Evolutionary conservation across 1,140 invertebrate genomes (phyloP).

Genomic region (Tribolium castaneum): DNA sequence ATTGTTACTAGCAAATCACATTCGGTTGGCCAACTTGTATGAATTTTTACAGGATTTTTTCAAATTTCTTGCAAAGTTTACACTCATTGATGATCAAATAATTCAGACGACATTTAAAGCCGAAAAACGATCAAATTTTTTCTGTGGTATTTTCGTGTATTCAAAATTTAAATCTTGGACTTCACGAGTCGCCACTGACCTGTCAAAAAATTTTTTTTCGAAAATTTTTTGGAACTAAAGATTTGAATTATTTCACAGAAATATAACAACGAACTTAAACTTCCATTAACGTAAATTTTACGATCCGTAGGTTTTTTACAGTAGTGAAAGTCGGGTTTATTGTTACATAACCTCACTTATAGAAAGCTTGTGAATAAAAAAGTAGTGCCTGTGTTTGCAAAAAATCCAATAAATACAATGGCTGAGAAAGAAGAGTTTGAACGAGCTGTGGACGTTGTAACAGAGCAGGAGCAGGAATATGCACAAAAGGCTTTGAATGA

Average conservation of each 20-base stretch:
- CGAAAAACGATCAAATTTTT: too few relatives aligned
- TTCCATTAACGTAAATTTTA: too few relatives aligned
- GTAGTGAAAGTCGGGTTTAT: background rate
- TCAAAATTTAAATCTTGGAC: background rate
- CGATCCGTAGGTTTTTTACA: too few relatives aligned
- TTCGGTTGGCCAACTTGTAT: background rate
- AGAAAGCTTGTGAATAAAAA: background rate
- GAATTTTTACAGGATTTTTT: too few relatives aligned
- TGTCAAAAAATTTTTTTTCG: background rate
- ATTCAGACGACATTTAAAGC: too few relatives aligned
- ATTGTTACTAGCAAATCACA: background rate
- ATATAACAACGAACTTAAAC: too few relatives aligned
- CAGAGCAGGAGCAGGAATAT: conserved; percentile 59
- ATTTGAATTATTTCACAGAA: too few relatives aligned
- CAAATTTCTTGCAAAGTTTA: too few relatives aligned
- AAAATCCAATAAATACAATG: conserved; percentile 27
- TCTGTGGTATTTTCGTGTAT: too few relatives aligned
- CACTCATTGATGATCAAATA: too few relatives aligned
- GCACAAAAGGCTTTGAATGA: conserved; percentile 58
- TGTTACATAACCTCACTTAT: background rate
- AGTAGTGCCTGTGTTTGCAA: background rate
- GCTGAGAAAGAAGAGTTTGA: conserved; percentile 49
- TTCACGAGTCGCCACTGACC: background rate
- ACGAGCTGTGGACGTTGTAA: conserved; percentile 45
- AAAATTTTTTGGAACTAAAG: background rate